Conservation (phyloP, 2,888 invertebrate species). For the Lochmaea crataegi region DNA sequence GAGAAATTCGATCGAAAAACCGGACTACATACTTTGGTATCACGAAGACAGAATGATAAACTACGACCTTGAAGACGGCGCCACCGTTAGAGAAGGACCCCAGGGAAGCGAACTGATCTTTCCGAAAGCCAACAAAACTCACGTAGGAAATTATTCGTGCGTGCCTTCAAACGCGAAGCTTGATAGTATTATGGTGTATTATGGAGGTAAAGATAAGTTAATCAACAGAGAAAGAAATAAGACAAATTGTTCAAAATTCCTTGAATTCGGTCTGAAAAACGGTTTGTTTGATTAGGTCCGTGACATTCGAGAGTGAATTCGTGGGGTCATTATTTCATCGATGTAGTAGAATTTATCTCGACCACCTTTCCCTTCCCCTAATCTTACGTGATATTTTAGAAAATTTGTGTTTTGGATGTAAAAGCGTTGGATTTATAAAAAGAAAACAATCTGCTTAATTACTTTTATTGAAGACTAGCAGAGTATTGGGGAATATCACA, state of each 20-base stretch:
- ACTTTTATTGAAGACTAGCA: too few species aligned
- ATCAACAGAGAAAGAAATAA: conserved; percentile 12
- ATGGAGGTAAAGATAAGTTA: conserved; percentile 34
- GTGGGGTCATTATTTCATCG: background rate
- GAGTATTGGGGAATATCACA: too few species aligned
- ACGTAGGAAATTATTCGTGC: conserved; percentile 86
- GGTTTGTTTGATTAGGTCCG: conserved; percentile 17
- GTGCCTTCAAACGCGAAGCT: conserved; percentile 82
- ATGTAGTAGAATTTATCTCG: too few species aligned
- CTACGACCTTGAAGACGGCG: conserved; percentile 77
- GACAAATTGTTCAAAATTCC: conserved; percentile 23
- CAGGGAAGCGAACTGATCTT: conserved; percentile 67
- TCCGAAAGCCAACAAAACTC: conserved; percentile 68
- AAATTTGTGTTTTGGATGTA: too few species aligned
- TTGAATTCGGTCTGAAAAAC: background rate
- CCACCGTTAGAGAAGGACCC: conserved; percentile 67
- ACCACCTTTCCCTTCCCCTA: too few species aligned
- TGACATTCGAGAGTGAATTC: background rate
- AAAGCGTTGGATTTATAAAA: too few species aligned
- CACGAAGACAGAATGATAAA: conserved; percentile 88
- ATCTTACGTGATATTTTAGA: too few species aligned
- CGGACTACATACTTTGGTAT: conserved; percentile 84
- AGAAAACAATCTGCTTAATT: too few species aligned
- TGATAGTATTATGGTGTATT: conserved; percentile 74
- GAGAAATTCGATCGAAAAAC: conserved; percentile 75